These are phyloP conservation scores for Neoarius graeffei DNA, from an alignment of 2,113 vertebrate species.

Conservation along the genomic window DNA sequence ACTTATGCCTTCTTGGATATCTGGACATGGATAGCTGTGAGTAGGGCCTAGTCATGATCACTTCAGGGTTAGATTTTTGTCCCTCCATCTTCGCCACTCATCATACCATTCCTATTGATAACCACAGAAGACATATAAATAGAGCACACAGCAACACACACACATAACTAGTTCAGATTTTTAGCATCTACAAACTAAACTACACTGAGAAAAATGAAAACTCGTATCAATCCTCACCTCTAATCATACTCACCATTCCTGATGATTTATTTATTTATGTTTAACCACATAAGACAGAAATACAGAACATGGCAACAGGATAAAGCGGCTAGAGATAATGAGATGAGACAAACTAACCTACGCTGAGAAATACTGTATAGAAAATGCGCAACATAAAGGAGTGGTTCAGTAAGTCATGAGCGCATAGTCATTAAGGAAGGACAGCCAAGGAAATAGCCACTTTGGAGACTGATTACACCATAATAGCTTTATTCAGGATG, in stretches of 20 bases:
- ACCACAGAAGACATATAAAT: not conserved
- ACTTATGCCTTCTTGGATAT: not conserved
- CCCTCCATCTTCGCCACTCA: not conserved
- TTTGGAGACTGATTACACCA: slow-evolving; percentile 9
- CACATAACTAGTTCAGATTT: too few relatives aligned
- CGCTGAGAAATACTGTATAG: not conserved
- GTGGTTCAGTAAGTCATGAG: not conserved
- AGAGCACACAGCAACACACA: too few relatives aligned
- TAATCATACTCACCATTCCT: not conserved
- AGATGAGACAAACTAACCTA: not conserved
- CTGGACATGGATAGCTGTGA: not conserved
- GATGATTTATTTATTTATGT: not conserved
- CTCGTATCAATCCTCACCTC: not conserved
- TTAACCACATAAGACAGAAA: not conserved
- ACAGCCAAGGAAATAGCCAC: not conserved
- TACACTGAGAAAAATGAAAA: too few relatives aligned
- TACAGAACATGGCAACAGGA: not conserved
- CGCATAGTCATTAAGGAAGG: not conserved
- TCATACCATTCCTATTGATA: too few relatives aligned
- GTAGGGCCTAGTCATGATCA: not conserved
- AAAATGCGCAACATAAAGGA: not conserved
- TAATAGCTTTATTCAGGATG: slow-evolving; percentile 29
- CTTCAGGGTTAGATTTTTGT: not conserved
- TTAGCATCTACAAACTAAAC: too few relatives aligned
- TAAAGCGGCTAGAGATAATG: not conserved